Evolutionary conservation across 2,888 invertebrate species (phyloP).

Genomic region (Cantharis flavilabris): DNA sequence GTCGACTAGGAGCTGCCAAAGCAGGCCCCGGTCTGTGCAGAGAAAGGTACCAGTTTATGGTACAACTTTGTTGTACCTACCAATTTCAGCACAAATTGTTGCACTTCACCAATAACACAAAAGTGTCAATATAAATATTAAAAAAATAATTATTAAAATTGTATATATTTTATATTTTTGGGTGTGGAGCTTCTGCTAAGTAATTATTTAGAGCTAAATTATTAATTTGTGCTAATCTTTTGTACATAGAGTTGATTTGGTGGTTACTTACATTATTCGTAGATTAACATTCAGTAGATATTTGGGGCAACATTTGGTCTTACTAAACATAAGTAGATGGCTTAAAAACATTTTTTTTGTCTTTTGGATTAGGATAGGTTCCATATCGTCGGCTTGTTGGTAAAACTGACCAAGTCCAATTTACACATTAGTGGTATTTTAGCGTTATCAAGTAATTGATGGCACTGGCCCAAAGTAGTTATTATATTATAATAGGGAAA

Average conservation of each 20-base stretch:
- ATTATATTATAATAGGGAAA: too few species aligned
- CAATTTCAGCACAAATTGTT: slow-evolving; percentile 51
- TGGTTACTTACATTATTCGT: background rate
- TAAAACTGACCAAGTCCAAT: too few species aligned
- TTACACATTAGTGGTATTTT: too few species aligned
- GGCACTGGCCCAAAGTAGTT: too few species aligned
- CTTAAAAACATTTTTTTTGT: background rate
- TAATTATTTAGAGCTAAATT: background rate
- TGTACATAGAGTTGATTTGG: background rate
- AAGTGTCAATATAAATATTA: slow-evolving; percentile 22
- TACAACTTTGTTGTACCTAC: slow-evolving; percentile 44
- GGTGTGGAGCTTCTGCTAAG: slow-evolving; percentile 10
- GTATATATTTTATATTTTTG: background rate
- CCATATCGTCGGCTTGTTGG: too few species aligned
- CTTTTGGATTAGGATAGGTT: background rate
- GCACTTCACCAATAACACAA: slow-evolving; percentile 44
- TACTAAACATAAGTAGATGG: background rate
- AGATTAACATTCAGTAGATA: background rate
- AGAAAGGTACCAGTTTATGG: slow-evolving; percentile 57
- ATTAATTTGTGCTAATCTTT: background rate
- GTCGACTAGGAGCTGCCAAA: slow-evolving; percentile 54
- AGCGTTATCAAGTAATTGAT: too few species aligned
- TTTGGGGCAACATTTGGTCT: background rate
- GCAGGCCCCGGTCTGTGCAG: slow-evolving; percentile 59
- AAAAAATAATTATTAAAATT: background rate